Conservation (phyloP, 2,888 invertebrate species). For the Tanytarsus gracilentus region DNA sequence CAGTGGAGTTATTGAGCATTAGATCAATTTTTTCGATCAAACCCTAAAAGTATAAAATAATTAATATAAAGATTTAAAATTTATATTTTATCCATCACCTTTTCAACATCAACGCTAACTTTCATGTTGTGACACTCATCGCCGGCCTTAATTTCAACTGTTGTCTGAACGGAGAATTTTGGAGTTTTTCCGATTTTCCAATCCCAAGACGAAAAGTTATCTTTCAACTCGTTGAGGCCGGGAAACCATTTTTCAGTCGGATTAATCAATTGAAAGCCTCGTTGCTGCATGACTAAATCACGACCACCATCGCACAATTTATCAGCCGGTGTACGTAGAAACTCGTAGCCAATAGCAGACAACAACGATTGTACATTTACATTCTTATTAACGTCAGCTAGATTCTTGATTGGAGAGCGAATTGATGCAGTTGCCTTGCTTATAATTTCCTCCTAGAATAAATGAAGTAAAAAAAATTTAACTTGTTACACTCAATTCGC, state of each 20-base stretch:
- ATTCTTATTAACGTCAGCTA: constrained; percentile 62
- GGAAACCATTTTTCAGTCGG: constrained; percentile 84
- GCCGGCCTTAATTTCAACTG: constrained; percentile 43
- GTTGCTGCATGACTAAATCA: constrained; percentile 60
- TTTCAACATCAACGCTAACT: constrained; percentile 48
- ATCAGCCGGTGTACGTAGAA: constrained; percentile 19
- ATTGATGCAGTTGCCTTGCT: constrained; percentile 80
- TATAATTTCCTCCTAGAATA: constrained; percentile 60
- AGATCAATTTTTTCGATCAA: constrained; percentile 40
- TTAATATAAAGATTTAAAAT: not conserved
- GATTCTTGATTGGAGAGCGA: constrained; percentile 71
- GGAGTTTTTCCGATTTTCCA: constrained; percentile 87
- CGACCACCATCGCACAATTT: constrained; percentile 56
- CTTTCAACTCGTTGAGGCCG: constrained; percentile 61
- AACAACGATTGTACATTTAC: constrained; percentile 64
- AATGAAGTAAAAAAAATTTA: constrained; percentile 36
- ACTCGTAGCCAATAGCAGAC: constrained; percentile 57
- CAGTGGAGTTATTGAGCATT: constrained; percentile 36
- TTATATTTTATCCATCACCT: constrained; percentile 34
- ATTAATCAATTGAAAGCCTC: constrained; percentile 77
- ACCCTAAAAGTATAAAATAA: constrained; percentile 34
- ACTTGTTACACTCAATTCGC: no score
- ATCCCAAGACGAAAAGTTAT: constrained; percentile 68
- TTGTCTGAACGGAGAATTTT: constrained; percentile 57
- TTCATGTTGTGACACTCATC: constrained; percentile 49